phyloP scores from a whole-genome alignment of 1,140 invertebrate species.

The Papilio machaon region DNA sequence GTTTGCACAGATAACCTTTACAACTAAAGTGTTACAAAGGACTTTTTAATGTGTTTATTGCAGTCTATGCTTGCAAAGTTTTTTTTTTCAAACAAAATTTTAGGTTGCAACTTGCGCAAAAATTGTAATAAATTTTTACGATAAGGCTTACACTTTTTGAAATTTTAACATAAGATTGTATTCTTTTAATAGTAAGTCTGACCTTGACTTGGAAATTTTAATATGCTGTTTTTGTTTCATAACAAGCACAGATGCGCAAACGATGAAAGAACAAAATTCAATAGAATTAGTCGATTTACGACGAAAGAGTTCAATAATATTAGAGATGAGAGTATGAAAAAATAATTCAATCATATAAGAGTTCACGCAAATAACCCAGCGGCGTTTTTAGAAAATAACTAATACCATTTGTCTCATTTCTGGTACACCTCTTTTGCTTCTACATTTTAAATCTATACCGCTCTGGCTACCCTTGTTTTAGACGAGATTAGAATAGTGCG shows the following conservation, averaged over 20 bases:
- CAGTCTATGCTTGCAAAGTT: background rate
- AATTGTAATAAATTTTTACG: constrained; percentile 15
- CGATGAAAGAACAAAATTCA: background rate
- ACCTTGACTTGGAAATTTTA: background rate
- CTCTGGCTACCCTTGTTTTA: background rate
- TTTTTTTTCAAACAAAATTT: background rate
- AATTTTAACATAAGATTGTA: background rate
- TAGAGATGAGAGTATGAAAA: background rate
- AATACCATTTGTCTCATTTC: background rate
- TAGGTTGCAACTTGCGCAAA: constrained; percentile 2
- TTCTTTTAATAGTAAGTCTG: background rate
- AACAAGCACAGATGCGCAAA: background rate
- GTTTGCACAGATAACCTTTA: constrained; percentile 17
- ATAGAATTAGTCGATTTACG: background rate
- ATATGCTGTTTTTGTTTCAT: background rate
- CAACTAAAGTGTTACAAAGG: constrained; percentile 7
- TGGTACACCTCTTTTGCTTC: background rate
- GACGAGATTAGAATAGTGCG: too few species aligned
- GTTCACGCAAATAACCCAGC: background rate
- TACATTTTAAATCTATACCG: background rate
- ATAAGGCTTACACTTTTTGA: background rate
- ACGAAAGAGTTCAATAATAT: background rate
- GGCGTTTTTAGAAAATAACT: background rate
- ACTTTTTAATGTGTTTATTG: constrained; percentile 23
- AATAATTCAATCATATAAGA: background rate